Evolutionary conservation across 2,888 invertebrate species (phyloP), one percentile per base, ranked within the genome.

Genomic region (Alloplasta piceator): DNA sequence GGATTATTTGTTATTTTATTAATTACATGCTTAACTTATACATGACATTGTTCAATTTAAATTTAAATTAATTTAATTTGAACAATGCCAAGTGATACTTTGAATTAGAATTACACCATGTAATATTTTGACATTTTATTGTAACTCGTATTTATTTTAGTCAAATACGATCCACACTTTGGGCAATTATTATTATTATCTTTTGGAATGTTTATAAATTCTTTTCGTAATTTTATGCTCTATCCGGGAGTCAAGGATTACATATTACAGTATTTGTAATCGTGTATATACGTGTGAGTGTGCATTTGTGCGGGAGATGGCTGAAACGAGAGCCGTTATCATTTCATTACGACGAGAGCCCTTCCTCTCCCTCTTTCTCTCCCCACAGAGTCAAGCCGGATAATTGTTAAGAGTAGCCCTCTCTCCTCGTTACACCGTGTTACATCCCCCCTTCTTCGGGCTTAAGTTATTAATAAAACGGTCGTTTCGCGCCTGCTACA

Each of bases 391-490:
- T 83, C 86, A 86, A 89, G 86, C 87, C 85, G 85, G 83, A 87
- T 90, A 90, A 90, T 90, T 89, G 87, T 89, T 89, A 88, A 89
- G 88, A 88, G 87, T 86, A 87, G 83, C 77, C 79, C 86, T 85
- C 78, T 82, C 87, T 88, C 77, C 48, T 63, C 76, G 82, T 78
- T 76, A 39, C 58, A 61, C 46, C 60, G 71, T 89, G 87, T 89
- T 90, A 81, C 26, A 26, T 64, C 48, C 88, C 83, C 81, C 60
- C 14, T 38, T 26, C 26, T 26, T 26, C 81, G 70, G 86, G 89
- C 87, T 90, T 82, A 88, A 89, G 85, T 89, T 91, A 90, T 90
- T 90, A 90, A 90, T 89, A 88, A 89, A 90, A 89, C 85, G 85
- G 84, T 84, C 85, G 85, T 84, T 86, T 76, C 77, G 82, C 78